These are phyloP conservation scores for Drosophila meridionalis DNA, from an alignment of 2,888 invertebrate species.

Conservation along the genomic window DNA sequence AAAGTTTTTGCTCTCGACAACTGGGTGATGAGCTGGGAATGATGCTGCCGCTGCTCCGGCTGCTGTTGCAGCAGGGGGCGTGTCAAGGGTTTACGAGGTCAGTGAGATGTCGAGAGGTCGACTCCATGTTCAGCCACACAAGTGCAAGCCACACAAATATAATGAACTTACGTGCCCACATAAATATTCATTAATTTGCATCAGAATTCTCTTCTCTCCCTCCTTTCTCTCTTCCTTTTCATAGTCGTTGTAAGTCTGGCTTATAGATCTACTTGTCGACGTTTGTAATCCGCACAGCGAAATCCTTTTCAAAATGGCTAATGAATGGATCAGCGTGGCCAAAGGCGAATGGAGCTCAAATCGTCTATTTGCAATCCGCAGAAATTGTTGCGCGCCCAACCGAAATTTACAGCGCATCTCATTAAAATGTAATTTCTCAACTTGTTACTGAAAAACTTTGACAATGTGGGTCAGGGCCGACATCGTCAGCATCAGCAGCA, in stretches of 20 bases:
- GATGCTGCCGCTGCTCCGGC: constrained; percentile 27
- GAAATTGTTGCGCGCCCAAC: constrained; percentile 32
- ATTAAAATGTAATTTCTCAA: constrained; percentile 71
- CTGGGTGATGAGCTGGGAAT: constrained; percentile 12
- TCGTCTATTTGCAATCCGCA: constrained; percentile 21
- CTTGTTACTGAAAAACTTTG: constrained; percentile 43
- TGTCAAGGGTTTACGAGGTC: constrained; percentile 69
- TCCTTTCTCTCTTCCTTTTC: neutral
- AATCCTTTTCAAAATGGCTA: constrained; percentile 1
- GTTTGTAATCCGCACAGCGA: constrained; percentile 10
- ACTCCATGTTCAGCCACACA: constrained; percentile 7
- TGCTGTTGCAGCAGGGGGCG: constrained; percentile 18
- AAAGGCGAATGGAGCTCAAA: constrained; percentile 6
- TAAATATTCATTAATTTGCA: constrained; percentile 64
- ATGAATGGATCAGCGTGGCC: constrained; percentile 11
- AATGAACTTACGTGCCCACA: constrained; percentile 52
- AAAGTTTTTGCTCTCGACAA: constrained; percentile 64
- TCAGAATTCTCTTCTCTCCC: neutral
- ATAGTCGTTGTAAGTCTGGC: constrained; percentile 20
- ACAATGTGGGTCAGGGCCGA: constrained; percentile 68
- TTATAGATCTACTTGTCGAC: constrained; percentile 19
- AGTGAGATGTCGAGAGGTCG: constrained; percentile 63
- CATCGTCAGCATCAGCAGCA: constrained; percentile 16
- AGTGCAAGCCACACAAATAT: constrained; percentile 33
- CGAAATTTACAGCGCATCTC: constrained; percentile 64